A percentile compares a stretch with the other conserved stretches of the same genome.
Evolutionary conservation across 2,797 vertebrate species (phyloP).

Genomic region (Knipowitschia caucasica): DNA sequence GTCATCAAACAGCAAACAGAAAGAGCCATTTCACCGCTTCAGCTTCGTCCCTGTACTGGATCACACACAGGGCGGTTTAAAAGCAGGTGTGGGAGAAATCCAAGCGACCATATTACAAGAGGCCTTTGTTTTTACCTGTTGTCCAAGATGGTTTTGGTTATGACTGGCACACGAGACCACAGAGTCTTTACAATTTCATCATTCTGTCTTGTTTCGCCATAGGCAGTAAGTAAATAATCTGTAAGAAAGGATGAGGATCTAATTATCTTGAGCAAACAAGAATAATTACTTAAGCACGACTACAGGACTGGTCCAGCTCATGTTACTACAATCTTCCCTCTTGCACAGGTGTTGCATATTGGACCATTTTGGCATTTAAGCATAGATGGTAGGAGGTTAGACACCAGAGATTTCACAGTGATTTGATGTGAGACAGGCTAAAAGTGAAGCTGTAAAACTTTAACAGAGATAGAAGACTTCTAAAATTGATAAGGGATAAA

Average conservation of each 20-base stretch:
- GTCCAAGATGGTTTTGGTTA: neutral
- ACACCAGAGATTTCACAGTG: too few species aligned
- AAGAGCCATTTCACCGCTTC: slow-evolving; percentile 73
- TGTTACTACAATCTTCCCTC: too few species aligned
- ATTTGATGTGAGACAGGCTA: too few species aligned
- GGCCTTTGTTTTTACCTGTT: slow-evolving; percentile 3
- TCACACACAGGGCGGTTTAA: slow-evolving; percentile 3
- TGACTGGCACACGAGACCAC: neutral
- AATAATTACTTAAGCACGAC: too few species aligned
- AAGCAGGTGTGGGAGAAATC: neutral
- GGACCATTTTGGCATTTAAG: too few species aligned
- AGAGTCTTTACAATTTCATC: slow-evolving; percentile 12
- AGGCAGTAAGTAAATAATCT: slow-evolving; percentile 1
- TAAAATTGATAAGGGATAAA: too few species aligned
- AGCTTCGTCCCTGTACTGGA: neutral
- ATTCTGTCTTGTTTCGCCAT: neutral
- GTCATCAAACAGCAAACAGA: slow-evolving; percentile 66
- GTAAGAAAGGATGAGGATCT: slow-evolving; percentile 8
- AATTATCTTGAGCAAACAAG: neutral
- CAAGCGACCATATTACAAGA: neutral
- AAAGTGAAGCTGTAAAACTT: too few species aligned
- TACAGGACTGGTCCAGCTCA: too few species aligned
- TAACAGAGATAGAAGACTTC: too few species aligned
- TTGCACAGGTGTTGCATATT: too few species aligned
- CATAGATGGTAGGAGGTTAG: too few species aligned